Conservation (phyloP, 1,140 invertebrate species). For the Diuraphis noxia region DNA sequence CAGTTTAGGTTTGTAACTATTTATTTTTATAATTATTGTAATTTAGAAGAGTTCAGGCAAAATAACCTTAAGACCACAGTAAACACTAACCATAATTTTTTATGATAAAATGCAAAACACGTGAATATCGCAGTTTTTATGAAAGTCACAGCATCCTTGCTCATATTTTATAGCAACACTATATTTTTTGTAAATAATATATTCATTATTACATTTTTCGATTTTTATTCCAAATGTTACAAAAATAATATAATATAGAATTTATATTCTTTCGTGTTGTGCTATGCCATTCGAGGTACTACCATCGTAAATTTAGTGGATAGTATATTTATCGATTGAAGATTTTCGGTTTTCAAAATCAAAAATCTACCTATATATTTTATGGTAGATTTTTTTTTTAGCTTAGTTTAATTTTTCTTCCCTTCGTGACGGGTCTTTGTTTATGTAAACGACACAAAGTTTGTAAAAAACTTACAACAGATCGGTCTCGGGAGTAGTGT, state of each 20-base stretch:
- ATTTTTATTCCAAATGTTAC: neutral
- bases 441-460: slow-evolving; percentile 6
- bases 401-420: neutral
- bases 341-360: neutral
- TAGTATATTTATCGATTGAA: neutral
- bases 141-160: neutral
- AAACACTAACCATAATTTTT: neutral
- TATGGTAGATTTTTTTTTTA: neutral
- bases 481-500: slow-evolving; percentile 20
- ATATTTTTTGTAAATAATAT: too few relatives aligned
- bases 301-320: neutral
- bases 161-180: too few relatives aligned
- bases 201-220: neutral
- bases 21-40: neutral
- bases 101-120: neutral
- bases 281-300: neutral
- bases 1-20: neutral
- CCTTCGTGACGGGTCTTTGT: neutral
- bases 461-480: neutral
- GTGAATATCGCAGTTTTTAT: neutral
- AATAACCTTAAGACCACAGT: too few relatives aligned
- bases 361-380: neutral
- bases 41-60: neutral
- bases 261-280: neutral
- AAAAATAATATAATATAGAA: neutral